These are phyloP conservation scores for Drosophila nasuta DNA, from an alignment of 1,140 invertebrate genomes.

Conservation along the genomic window DNA sequence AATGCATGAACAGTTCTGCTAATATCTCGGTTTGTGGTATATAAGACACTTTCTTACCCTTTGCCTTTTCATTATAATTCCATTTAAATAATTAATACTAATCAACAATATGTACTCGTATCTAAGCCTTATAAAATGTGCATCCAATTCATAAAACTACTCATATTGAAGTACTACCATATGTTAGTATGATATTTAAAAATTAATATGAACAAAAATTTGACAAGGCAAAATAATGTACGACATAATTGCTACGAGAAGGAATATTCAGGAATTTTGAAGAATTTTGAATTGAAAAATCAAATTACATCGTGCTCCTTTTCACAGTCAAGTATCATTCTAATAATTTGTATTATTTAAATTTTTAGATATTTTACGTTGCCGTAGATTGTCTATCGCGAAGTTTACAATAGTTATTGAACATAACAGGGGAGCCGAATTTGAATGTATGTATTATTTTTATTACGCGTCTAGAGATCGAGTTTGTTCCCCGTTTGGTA, in stretches of 20 bases:
- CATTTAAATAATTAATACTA: too few species aligned
- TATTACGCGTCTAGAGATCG: background rate
- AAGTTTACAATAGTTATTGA: background rate
- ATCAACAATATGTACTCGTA: too few species aligned
- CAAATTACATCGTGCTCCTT: constrained; percentile 83
- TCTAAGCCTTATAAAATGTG: too few species aligned
- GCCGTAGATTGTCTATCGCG: background rate
- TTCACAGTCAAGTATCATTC: constrained; percentile 83
- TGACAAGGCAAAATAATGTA: constrained; percentile 12
- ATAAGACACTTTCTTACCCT: too few species aligned
- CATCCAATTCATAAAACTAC: too few species aligned
- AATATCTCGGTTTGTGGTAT: too few species aligned
- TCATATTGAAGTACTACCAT: too few species aligned
- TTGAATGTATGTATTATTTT: background rate
- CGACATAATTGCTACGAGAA: background rate
- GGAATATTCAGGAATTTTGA: constrained; percentile 33
- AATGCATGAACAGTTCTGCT: too few species aligned
- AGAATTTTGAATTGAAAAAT: constrained; percentile 45
- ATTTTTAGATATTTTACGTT: constrained; percentile 1
- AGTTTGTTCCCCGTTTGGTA: background rate
- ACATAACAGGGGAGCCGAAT: background rate
- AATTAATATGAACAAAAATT: constrained; percentile 12
- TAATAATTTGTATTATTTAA: constrained; percentile 24
- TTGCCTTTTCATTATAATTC: too few species aligned
- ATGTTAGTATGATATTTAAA: background rate